Conservation (phyloP, 2,888 invertebrate species). For the Dryomyza anilis region DNA sequence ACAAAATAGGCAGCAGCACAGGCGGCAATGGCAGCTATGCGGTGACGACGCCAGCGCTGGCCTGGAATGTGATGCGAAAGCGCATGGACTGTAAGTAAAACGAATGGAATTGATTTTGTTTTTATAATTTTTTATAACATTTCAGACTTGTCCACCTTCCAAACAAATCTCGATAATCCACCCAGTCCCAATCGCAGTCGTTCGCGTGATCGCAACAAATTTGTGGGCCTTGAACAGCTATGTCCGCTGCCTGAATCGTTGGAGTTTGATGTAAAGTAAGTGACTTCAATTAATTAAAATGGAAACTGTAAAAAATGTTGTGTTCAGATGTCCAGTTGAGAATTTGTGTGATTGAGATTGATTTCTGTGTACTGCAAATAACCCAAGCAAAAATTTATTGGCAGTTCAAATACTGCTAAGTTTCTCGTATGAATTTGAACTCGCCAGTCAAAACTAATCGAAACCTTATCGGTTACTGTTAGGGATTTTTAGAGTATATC, state of each 20-base stretch:
- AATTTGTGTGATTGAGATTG: too few relatives aligned
- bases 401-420: too few relatives aligned
- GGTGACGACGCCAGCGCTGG: constrained; percentile 70
- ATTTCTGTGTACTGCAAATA: too few relatives aligned
- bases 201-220: constrained; percentile 61
- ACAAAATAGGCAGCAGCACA: constrained; percentile 41
- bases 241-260: constrained; percentile 76
- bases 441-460: too few relatives aligned
- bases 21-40: constrained; percentile 38
- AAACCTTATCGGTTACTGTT: too few relatives aligned
- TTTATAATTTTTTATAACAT: not conserved
- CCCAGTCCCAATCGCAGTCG: constrained; percentile 63
- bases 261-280: constrained; percentile 84
- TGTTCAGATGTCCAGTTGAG: too few relatives aligned
- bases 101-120: too few relatives aligned
- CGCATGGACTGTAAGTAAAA: constrained; percentile 88
- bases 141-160: constrained; percentile 77
- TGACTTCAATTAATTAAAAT: too few relatives aligned
- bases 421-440: too few relatives aligned
- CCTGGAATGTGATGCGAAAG: constrained; percentile 91
- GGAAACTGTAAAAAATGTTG: too few relatives aligned
- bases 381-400: too few relatives aligned
- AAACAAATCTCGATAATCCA: constrained; percentile 71
- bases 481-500: too few relatives aligned
- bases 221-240: constrained; percentile 63